Evolutionary conservation across 2,797 vertebrate species (phyloP).

Genomic region (Chelon labrosus): DNA sequence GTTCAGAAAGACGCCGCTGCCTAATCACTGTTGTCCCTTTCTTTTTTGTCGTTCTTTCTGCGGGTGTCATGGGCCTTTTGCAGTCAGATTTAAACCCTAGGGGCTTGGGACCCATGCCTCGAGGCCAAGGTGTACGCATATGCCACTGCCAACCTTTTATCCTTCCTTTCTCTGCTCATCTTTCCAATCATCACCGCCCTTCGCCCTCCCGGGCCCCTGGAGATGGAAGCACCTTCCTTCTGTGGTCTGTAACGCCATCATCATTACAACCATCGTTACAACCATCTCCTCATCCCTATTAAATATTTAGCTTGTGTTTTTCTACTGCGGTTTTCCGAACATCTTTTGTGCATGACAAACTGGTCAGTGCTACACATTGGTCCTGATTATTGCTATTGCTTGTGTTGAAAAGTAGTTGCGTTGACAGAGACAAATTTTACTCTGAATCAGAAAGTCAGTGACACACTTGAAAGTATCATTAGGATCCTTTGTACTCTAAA

Average conservation of each 20-base stretch:
- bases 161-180: slow-evolving; percentile 23
- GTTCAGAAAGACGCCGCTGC: slow-evolving; percentile 43
- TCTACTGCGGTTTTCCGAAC: neutral
- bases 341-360: too few relatives aligned
- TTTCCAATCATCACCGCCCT: slow-evolving; percentile 38
- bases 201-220: slow-evolving; percentile 24
- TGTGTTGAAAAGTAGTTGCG: neutral
- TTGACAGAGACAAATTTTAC: neutral
- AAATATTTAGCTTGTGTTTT: neutral
- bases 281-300: slow-evolving; percentile 12
- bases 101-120: slow-evolving; percentile 10
- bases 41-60: slow-evolving; percentile 1
- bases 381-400: neutral
- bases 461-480: neutral
- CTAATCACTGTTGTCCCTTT: slow-evolving; percentile 33
- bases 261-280: slow-evolving; percentile 35
- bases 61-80: slow-evolving; percentile 45
- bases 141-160: slow-evolving; percentile 21
- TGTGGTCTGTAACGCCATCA: slow-evolving; percentile 26
- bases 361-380: neutral
- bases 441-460: neutral
- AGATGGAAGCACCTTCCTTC: slow-evolving; percentile 40
- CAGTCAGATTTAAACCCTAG: slow-evolving; percentile 38
- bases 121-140: slow-evolving; percentile 15
- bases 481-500: neutral